These are phyloP conservation scores for Carassius auratus DNA, from an alignment of 2,113 vertebrate species.

Conservation along the genomic window DNA sequence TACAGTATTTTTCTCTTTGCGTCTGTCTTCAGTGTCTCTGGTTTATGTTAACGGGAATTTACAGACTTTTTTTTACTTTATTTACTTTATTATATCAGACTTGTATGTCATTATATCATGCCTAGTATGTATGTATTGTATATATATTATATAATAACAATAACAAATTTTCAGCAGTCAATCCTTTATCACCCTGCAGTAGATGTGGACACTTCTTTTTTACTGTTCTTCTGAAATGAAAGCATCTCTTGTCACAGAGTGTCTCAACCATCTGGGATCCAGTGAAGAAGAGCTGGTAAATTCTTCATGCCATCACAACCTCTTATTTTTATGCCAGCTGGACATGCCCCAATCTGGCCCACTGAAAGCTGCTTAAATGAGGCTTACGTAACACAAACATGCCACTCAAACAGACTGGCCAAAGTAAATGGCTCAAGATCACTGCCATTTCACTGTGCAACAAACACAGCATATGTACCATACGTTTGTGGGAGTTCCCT, in stretches of 20 bases:
- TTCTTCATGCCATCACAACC: slow-evolving; percentile 31
- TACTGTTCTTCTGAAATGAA: neutral
- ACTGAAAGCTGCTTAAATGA: slow-evolving; percentile 68
- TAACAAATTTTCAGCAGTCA: neutral
- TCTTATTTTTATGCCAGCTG: slow-evolving; percentile 50
- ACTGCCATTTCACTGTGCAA: neutral
- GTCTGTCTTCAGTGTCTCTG: too few species aligned
- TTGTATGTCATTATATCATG: too few species aligned
- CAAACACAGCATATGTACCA: neutral
- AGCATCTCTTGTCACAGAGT: neutral
- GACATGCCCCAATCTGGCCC: slow-evolving; percentile 29
- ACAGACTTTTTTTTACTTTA: too few species aligned
- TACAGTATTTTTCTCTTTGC: too few species aligned
- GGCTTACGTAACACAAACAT: slow-evolving; percentile 65
- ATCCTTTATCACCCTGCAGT: neutral
- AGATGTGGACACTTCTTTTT: neutral
- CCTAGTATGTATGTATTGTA: too few species aligned
- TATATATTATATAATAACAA: too few species aligned
- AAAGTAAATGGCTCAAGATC: slow-evolving; percentile 11
- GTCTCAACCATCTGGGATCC: neutral
- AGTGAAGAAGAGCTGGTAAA: slow-evolving; percentile 22
- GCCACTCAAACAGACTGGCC: slow-evolving; percentile 45
- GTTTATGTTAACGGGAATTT: too few species aligned
- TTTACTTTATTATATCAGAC: too few species aligned
- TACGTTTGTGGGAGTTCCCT: neutral